Evolutionary conservation across 2,113 vertebrate species (phyloP).

Genomic region (Saguinus midas): DNA sequence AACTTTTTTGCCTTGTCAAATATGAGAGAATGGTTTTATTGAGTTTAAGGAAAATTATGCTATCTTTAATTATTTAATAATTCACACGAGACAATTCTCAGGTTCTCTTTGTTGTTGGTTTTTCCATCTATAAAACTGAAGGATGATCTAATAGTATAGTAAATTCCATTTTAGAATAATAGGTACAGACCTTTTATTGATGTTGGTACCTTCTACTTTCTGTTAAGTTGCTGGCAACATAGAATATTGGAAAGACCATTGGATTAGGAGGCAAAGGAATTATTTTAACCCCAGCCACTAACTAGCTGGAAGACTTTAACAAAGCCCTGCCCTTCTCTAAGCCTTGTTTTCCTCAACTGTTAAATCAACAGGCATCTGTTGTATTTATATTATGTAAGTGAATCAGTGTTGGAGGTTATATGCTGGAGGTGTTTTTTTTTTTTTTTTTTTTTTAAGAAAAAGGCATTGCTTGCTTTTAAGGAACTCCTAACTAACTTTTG

Average conservation of each 20-base stretch:
- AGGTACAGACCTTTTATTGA: background rate
- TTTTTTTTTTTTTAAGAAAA: background rate
- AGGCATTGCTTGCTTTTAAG: background rate
- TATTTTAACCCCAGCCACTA: background rate
- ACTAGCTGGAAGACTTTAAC: background rate
- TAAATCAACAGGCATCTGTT: background rate
- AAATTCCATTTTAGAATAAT: background rate
- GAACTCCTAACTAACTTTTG: background rate
- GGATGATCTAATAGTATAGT: background rate
- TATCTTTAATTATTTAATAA: background rate
- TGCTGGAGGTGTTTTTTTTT: background rate
- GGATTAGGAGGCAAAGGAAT: background rate
- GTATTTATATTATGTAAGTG: background rate
- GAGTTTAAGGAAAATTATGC: background rate
- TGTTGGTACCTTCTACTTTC: background rate
- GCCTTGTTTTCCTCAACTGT: background rate
- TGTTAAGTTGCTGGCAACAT: background rate
- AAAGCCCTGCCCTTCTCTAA: background rate
- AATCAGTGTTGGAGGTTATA: background rate
- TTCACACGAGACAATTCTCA: background rate
- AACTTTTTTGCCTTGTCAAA: background rate
- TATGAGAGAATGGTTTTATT: background rate
- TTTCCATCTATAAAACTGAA: background rate
- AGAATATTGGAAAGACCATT: background rate
- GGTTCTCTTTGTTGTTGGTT: background rate